These are phyloP conservation scores for Ladona fulva DNA, from an alignment of 1,140 invertebrate species.

Conservation along the genomic window DNA sequence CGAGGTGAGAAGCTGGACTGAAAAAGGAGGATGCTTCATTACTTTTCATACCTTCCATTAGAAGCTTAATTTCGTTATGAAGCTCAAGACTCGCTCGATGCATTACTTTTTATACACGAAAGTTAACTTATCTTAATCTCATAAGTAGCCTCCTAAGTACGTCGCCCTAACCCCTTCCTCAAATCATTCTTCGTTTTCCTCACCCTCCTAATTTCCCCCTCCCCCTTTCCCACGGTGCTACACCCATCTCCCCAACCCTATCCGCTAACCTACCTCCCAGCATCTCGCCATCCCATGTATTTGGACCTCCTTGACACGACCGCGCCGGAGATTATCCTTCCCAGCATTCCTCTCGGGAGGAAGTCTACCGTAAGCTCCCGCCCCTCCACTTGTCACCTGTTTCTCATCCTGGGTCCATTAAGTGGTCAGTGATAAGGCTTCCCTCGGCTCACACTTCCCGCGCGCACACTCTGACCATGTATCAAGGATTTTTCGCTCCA, in stretches of 20 bases:
- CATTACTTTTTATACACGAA: too few relatives aligned
- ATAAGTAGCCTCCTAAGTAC: too few relatives aligned
- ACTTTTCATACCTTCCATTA: too few relatives aligned
- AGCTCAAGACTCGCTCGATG: too few relatives aligned
- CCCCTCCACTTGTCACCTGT: slow-evolving; percentile 1
- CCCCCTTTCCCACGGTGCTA: too few relatives aligned
- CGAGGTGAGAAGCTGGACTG: too few relatives aligned
- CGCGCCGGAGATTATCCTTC: not conserved
- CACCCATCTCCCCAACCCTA: not conserved
- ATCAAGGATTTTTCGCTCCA: not conserved
- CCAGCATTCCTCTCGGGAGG: not conserved
- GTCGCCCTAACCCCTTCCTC: too few relatives aligned
- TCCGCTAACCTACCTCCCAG: not conserved
- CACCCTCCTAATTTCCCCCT: too few relatives aligned
- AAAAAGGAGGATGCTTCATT: too few relatives aligned
- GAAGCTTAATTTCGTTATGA: too few relatives aligned
- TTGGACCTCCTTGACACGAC: not conserved
- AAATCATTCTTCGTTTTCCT: too few relatives aligned
- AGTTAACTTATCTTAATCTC: too few relatives aligned
- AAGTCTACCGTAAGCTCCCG: not conserved
- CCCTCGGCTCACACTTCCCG: not conserved
- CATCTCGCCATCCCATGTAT: not conserved
- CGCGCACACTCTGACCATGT: slow-evolving; percentile 1
- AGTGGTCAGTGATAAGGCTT: not conserved
- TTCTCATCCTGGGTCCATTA: not conserved